Evolutionary conservation across 2,888 invertebrate species (phyloP).

Genomic region (Actias luna): DNA sequence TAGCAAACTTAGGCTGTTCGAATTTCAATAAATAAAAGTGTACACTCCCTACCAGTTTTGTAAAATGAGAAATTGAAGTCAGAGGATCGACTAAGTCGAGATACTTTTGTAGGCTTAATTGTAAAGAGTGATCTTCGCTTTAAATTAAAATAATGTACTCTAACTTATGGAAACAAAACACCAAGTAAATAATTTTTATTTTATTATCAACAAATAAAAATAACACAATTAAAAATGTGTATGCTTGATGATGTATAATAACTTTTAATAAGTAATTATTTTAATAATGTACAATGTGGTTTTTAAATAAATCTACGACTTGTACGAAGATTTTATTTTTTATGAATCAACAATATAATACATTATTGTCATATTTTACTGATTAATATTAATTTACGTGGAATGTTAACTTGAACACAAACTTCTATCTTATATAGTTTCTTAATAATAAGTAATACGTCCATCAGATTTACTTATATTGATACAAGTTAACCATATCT

Average conservation of each 20-base stretch:
- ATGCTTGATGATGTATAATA: neutral
- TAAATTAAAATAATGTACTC: neutral
- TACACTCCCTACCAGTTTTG: too few species aligned
- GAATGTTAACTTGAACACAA: conserved; percentile 1
- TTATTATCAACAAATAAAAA: neutral
- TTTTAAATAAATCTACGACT: too few species aligned
- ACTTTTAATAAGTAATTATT: neutral
- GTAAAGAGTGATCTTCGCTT: neutral
- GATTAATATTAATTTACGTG: neutral
- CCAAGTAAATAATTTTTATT: neutral
- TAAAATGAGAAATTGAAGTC: too few species aligned
- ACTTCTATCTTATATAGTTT: too few species aligned
- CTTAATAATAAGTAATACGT: too few species aligned
- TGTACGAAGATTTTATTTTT: too few species aligned
- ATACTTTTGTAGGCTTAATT: neutral
- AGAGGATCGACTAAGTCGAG: neutral
- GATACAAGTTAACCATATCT: too few species aligned
- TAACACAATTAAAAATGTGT: neutral
- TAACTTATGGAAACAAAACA: neutral
- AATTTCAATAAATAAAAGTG: conserved; percentile 24
- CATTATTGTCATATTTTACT: conserved; percentile 1
- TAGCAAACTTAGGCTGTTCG: conserved; percentile 40
- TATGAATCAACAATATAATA: conserved; percentile 1
- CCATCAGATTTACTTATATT: too few species aligned
- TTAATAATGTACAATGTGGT: too few species aligned